These are phyloP conservation scores for Eupleurogrammus muticus DNA, from an alignment of 2,797 vertebrate genomes.

Conservation along the genomic window DNA sequence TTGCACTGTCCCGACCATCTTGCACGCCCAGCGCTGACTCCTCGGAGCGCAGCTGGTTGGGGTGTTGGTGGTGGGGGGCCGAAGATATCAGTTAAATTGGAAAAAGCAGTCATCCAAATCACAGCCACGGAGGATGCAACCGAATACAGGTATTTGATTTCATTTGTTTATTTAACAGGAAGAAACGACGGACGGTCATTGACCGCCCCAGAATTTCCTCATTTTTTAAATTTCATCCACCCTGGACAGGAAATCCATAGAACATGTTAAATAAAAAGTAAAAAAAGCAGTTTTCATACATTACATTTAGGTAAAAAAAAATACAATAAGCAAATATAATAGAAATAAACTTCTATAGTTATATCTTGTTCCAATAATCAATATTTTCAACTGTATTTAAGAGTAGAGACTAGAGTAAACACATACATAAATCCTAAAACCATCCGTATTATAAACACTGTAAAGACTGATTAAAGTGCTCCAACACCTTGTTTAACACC, in stretches of 20 bases:
- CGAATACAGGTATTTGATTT: neutral
- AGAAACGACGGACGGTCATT: no score
- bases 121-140: neutral
- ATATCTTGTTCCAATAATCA: neutral
- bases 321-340: no score
- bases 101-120: neutral
- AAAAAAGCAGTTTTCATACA: no score
- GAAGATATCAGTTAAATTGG: neutral
- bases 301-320: no score
- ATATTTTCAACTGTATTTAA: neutral
- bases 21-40: neutral
- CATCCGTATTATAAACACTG: neutral
- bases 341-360: no score
- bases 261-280: no score
- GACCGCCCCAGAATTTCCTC: no score
- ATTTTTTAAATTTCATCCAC: no score
- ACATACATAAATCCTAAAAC: no score
- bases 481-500: neutral
- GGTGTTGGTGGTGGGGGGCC: neutral
- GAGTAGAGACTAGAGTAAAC: neutral
- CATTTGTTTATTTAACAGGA: no score
- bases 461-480: neutral
- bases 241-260: no score
- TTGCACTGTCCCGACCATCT: slow-evolving; percentile 15
- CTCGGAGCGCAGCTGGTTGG: slow-evolving; percentile 17